Evolutionary conservation across 2,113 vertebrate species (phyloP).

Genomic region (Neotragus pygmaeus): DNA sequence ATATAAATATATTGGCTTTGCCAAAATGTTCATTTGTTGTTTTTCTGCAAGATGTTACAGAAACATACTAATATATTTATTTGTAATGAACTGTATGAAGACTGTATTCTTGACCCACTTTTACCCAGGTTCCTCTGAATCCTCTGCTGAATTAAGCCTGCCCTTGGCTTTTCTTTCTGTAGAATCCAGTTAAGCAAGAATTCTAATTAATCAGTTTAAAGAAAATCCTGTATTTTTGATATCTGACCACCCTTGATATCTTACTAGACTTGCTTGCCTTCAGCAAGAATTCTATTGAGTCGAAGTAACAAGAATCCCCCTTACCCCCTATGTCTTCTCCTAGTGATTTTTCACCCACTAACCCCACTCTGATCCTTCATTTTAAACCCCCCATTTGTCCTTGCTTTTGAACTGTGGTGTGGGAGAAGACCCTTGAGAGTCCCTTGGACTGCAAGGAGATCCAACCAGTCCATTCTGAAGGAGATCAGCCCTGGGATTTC

Average conservation of each 20-base stretch:
- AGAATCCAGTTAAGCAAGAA: not conserved
- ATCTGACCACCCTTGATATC: not conserved
- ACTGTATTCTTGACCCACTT: not conserved
- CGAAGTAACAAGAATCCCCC: not conserved
- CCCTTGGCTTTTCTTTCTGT: not conserved
- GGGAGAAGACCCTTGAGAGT: too few relatives aligned
- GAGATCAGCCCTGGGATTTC: too few relatives aligned
- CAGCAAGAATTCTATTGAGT: not conserved
- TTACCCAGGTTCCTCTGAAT: not conserved
- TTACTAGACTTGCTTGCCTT: not conserved
- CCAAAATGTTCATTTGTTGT: not conserved
- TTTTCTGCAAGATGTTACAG: not conserved
- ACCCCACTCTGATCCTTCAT: not conserved
- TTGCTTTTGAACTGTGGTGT: too few relatives aligned
- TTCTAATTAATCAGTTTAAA: not conserved
- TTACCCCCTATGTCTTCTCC: not conserved
- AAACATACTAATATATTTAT: not conserved
- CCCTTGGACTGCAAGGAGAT: too few relatives aligned
- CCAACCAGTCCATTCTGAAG: too few relatives aligned
- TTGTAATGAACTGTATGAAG: not conserved
- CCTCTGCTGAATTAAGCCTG: not conserved
- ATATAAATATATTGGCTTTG: not conserved
- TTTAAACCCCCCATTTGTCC: not conserved
- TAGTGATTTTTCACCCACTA: not conserved
- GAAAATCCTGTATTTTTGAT: not conserved